Evolutionary conservation across 2,888 invertebrate genomes (phyloP).

Genomic region (Sminthurides aquaticus): DNA sequence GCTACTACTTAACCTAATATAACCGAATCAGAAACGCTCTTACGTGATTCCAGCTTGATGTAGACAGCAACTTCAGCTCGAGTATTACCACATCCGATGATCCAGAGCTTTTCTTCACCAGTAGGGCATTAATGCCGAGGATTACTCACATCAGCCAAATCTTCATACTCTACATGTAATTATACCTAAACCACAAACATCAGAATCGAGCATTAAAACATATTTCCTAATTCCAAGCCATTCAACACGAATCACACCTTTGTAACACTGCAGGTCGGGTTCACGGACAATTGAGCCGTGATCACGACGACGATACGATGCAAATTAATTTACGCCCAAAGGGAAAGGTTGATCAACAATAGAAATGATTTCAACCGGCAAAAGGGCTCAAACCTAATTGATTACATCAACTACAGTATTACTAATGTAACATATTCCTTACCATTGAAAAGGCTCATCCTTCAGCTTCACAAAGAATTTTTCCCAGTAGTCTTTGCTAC

Average conservation of each 20-base stretch:
- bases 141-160: constrained; percentile 72
- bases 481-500: constrained; percentile 86
- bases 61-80: constrained; percentile 79
- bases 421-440: constrained; percentile 39
- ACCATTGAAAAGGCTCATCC: constrained; percentile 90
- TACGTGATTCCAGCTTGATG: constrained; percentile 83
- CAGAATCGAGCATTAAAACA: too few species aligned
- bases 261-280: too few species aligned
- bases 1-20: background rate
- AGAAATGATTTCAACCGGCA: background rate
- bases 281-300: too few species aligned
- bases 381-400: background rate
- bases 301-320: too few species aligned
- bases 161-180: constrained; percentile 89
- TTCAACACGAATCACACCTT: too few species aligned
- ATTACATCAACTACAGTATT: background rate
- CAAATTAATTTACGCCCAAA: background rate
- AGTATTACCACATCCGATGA: constrained; percentile 97
- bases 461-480: constrained; percentile 87
- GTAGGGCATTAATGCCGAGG: constrained; percentile 89
- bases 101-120: constrained; percentile 68
- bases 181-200: too few species aligned
- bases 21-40: constrained; percentile 20
- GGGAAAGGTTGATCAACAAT: background rate
- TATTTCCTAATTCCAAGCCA: too few species aligned